phyloP scores from a whole-genome alignment of 2,888 invertebrate species.

The Strigamia maritima region DNA sequence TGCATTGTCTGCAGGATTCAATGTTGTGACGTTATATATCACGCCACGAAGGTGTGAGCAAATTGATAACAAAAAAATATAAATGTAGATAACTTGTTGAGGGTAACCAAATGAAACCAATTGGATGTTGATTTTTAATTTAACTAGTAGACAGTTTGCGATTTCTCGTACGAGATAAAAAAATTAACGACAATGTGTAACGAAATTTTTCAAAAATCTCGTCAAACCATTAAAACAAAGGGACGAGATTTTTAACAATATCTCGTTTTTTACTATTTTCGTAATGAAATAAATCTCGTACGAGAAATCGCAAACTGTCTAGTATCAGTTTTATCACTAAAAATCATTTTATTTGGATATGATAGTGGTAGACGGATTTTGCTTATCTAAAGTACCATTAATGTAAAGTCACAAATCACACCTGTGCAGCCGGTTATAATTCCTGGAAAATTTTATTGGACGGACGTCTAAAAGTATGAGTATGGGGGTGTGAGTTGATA shows the following conservation, averaged over 20 bases:
- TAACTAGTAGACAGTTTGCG: not conserved
- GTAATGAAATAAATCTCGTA: too few species aligned
- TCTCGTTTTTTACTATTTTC: too few species aligned
- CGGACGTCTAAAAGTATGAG: too few species aligned
- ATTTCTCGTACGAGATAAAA: too few species aligned
- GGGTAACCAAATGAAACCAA: not conserved
- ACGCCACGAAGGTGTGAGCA: not conserved
- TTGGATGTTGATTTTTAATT: not conserved
- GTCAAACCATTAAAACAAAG: too few species aligned
- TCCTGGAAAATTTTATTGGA: not conserved
- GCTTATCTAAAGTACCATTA: not conserved
- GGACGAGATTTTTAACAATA: too few species aligned
- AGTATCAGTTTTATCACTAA: not conserved
- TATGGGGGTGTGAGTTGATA: too few species aligned
- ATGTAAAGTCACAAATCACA: too few species aligned
- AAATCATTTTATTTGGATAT: not conserved
- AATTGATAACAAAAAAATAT: not conserved
- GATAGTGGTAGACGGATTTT: not conserved
- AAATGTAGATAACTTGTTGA: not conserved
- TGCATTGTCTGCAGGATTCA: not conserved
- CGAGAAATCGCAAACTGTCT: too few species aligned
- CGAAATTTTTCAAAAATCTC: too few species aligned
- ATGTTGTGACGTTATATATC: not conserved
- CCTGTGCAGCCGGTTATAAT: not conserved
- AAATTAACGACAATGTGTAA: too few species aligned